Base-by-base conservation (phyloP, 2,113 vertebrate genomes). In the Hydrochoerus hydrochaeris region DNA sequence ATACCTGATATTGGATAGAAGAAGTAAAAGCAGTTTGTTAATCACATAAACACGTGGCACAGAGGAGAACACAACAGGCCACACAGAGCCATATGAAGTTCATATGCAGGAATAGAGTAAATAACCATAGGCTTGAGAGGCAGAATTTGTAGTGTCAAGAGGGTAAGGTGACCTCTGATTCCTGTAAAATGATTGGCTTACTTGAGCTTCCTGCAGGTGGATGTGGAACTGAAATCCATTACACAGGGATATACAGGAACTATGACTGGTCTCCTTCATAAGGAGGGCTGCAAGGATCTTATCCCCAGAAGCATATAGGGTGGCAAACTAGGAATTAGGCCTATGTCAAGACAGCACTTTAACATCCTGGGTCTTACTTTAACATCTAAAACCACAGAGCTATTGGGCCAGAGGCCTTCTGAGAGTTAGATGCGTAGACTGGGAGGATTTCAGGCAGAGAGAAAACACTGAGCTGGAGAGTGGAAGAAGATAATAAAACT, bases 61-160 rank as follows among this genome's bases (percentile, higher is more conserved):
- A 13, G 9, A 89, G 16, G 49, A 52, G 49, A 44, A 7, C 75
- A 67, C 7, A 44, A 26, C 20, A 41, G 1, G 11, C 5, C 7
- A 35, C 0, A 1, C 7, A 63, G 35, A 28, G 49, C 22, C 19
- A 4, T 0, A 1, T 30, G 44, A 35, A 17, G 11, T 8, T 30
- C 12, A 35, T 26, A 86, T 6, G 38, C 24, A 7, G 35, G 22
- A 75, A 73, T 3, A 35, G 38, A 92, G 19, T 38, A 60, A 81
- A 58, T 19, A 57, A 1, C 6, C 65, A 38, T 28, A 4, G 17
- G 17, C 5, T 12, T 81, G 30, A 32, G 30, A 83, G 49, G 49
- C 49, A 63, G 54, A 30, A 0, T n/a, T 54, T n/a, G 32, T 20
- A 26, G 12, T 77, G 35, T 52, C 12, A 38, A 87, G 16, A 78